Conservation (phyloP, 2,113 vertebrate species). For the Caranx melampygus region DNA sequence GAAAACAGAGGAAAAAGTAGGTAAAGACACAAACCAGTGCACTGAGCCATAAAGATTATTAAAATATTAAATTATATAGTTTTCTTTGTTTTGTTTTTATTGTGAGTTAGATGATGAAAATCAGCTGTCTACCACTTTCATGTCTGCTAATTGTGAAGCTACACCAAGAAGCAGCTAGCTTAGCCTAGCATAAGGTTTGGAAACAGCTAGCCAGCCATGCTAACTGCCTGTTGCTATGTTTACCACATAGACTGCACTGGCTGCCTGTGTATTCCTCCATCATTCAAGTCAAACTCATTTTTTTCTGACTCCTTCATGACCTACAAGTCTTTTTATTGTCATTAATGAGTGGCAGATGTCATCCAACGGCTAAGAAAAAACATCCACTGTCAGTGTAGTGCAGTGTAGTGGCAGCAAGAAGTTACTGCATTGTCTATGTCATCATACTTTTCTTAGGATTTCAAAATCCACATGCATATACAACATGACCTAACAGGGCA, state of each 20-base stretch:
- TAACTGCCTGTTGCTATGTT: background rate
- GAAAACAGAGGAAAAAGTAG: conserved; percentile 7
- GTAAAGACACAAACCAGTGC: conserved; percentile 7
- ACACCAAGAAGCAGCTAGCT: background rate
- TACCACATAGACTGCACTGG: background rate
- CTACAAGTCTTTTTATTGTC: background rate
- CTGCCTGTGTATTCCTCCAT: background rate
- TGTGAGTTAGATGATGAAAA: background rate
- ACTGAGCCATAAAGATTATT: too few species aligned
- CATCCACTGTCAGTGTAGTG: background rate
- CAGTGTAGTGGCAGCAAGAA: background rate
- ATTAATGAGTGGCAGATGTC: background rate
- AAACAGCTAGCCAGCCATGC: background rate
- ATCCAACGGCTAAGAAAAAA: background rate
- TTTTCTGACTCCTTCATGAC: background rate
- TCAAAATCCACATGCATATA: background rate
- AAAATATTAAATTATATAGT: too few species aligned
- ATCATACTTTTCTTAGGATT: background rate
- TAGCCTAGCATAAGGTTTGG: background rate
- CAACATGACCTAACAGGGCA: background rate
- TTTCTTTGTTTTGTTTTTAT: background rate
- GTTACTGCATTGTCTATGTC: background rate
- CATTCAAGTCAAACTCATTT: background rate
- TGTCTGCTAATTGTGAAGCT: background rate
- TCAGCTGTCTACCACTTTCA: background rate